phyloP scores from a whole-genome alignment of 2,888 invertebrate genomes.

The Clepsis dumicolana region DNA sequence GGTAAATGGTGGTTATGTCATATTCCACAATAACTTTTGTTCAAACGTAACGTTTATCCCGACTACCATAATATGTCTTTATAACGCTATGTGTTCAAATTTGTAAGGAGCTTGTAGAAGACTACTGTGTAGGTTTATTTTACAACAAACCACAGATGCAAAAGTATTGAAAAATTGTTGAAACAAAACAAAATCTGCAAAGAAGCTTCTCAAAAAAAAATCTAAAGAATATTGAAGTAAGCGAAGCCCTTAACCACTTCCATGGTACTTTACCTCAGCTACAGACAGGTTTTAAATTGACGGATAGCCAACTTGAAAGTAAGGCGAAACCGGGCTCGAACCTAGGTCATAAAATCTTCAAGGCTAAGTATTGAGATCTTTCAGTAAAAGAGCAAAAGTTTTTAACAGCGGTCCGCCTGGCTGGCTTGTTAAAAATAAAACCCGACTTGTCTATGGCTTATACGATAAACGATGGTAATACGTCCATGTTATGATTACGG shows the following conservation, averaged over 20 bases:
- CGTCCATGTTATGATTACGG: slow-evolving; percentile 26
- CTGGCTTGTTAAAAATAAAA: slow-evolving; percentile 53
- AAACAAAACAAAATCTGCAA: background rate
- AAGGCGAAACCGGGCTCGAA: slow-evolving; percentile 33
- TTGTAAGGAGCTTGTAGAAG: too few relatives aligned
- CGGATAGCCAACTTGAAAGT: slow-evolving; percentile 34
- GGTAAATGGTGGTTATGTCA: too few relatives aligned
- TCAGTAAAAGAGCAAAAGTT: slow-evolving; percentile 51
- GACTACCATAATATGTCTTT: too few relatives aligned
- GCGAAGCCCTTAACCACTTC: background rate
- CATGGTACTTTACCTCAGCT: background rate
- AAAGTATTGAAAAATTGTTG: too few relatives aligned
- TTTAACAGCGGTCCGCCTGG: slow-evolving; percentile 50
- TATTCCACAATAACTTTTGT: too few relatives aligned
- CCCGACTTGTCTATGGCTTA: slow-evolving; percentile 50
- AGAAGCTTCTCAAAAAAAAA: background rate
- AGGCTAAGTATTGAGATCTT: slow-evolving; percentile 45
- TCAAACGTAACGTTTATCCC: too few relatives aligned
- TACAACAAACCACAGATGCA: too few relatives aligned
- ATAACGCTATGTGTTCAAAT: too few relatives aligned
- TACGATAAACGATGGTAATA: slow-evolving; percentile 45
- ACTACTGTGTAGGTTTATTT: too few relatives aligned
- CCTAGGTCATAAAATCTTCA: slow-evolving; percentile 47
- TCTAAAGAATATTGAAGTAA: background rate
- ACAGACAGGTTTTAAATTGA: slow-evolving; percentile 35